phyloP scores from a whole-genome alignment of 2,888 invertebrate genomes.

The Rhimphoctona megacephalus region DNA sequence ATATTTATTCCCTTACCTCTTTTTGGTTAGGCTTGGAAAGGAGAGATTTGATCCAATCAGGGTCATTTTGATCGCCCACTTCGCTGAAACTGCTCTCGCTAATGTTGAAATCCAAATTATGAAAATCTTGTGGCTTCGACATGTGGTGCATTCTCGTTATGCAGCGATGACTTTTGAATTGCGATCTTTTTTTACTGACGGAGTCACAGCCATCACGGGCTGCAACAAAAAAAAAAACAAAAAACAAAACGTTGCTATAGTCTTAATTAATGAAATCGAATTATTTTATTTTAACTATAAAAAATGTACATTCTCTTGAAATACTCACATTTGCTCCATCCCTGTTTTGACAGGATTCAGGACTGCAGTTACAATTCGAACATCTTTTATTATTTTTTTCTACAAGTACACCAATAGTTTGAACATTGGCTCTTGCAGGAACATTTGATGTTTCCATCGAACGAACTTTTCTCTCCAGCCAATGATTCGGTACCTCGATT shows the following conservation, averaged over 20 bases:
- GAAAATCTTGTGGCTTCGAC: not conserved
- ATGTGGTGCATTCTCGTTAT: not conserved
- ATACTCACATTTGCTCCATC: constrained; percentile 72
- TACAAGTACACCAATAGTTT: constrained; percentile 87
- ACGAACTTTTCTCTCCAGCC: constrained; percentile 83
- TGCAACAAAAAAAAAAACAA: no score
- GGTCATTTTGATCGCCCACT: constrained; percentile 86
- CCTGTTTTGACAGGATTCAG: constrained; percentile 84
- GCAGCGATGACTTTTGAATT: no score
- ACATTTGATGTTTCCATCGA: constrained; percentile 86
- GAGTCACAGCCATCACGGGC: no score
- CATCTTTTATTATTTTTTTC: constrained; percentile 86
- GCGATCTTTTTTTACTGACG: no score
- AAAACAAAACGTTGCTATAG: no score
- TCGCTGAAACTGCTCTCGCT: constrained; percentile 75
- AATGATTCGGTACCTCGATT: constrained; percentile 13
- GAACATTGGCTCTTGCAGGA: constrained; percentile 87
- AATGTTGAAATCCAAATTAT: constrained; percentile 32
- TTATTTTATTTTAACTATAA: not conserved
- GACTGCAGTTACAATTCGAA: constrained; percentile 86
- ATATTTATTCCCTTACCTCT: constrained; percentile 71
- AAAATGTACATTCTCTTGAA: not conserved
- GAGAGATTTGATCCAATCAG: constrained; percentile 90
- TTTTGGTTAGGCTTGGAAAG: constrained; percentile 85
- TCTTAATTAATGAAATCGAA: no score